Percentiles rank a stretch among this genome's conserved stretches.
phyloP scores from a whole-genome alignment of 2,113 vertebrate species.

The Hippocampus guttulatus region DNA sequence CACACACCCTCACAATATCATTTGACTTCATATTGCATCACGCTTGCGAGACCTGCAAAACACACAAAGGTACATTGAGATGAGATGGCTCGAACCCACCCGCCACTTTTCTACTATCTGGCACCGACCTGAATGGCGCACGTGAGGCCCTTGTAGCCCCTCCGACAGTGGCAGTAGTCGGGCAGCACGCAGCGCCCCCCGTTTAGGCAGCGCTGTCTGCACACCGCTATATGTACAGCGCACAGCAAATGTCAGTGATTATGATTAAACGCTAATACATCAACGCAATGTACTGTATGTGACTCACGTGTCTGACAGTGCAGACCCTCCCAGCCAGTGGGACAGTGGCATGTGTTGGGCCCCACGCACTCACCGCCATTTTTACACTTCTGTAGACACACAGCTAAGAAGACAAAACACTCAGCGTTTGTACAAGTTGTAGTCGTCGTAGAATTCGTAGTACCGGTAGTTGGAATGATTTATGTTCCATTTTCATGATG shows the following conservation, averaged over 20 bases:
- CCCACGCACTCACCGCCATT: slow-evolving; percentile 85
- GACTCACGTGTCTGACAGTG: slow-evolving; percentile 84
- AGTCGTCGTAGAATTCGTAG: neutral
- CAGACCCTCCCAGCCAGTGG: slow-evolving; percentile 78
- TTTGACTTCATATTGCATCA: slow-evolving; percentile 26
- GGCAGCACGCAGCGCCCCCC: slow-evolving; percentile 81
- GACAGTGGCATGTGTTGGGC: slow-evolving; percentile 79
- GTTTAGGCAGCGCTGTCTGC: slow-evolving; percentile 77
- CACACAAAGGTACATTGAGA: neutral
- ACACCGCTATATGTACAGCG: slow-evolving; percentile 71
- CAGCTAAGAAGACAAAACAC: slow-evolving; percentile 60
- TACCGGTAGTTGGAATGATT: no score
- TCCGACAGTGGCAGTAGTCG: slow-evolving; percentile 79
- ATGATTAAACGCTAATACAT: neutral
- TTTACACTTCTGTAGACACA: slow-evolving; percentile 86
- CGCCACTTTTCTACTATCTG: neutral
- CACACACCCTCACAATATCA: slow-evolving; percentile 5
- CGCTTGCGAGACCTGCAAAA: slow-evolving; percentile 45
- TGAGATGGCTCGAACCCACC: neutral
- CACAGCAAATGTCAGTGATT: neutral
- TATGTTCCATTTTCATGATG: no score
- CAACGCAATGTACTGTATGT: neutral
- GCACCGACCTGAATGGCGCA: slow-evolving; percentile 75
- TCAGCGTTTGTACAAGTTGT: neutral
- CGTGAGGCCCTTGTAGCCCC: slow-evolving; percentile 75